Base-by-base conservation (phyloP, 2,113 vertebrate species). In the Pelodiscus sinensis region DNA sequence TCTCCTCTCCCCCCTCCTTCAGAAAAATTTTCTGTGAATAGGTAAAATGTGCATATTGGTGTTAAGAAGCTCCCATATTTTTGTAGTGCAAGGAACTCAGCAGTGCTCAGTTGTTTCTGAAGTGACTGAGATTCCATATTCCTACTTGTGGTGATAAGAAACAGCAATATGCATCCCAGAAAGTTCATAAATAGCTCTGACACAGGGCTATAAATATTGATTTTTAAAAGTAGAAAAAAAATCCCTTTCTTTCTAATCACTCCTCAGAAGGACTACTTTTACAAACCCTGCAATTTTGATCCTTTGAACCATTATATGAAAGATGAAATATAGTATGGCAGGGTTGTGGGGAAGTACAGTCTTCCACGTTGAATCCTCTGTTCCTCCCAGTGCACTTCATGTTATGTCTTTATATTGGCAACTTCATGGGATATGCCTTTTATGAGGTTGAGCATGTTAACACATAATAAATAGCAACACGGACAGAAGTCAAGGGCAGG, bases 51-150 rank as follows among this genome's bases (percentile, higher is more conserved):
- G 0, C 83, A 8, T 91, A 84, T 92, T 91, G 80, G 27, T 4
- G 8, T 50, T 87, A 51, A 35, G 79, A 84, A 65, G 51, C 22
- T 68, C 62, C 60, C 38, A n/a, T 55, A 81, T 81, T 38, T 93
- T 89, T 94, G 84, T 62, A 85, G 25, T 82, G 84, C 71, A 27
- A 55, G 65, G 54, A 92, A 88, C 87, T 91, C 51, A 27, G 50
- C 60, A 84, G 85, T 77, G 93, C 73, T 80, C 62, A 2, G n/a
- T 57, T 5, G 5, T 75, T 51, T 16, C 80, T 0, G 8, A 92
- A 71, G 80, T 35, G 86, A 3, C 51, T 79, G 56, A 60, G 87
- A 9, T 73, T 6, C 80, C 50, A 54, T 4, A 0, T 78, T 80
- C n/a, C n/a, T 27, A 12, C 35, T 44, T 85, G 65, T 18, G 55